Evolutionary conservation across 35 echinoderm and acorn worm genomes (phyloP).

Genomic region (Chiridota heheva): DNA sequence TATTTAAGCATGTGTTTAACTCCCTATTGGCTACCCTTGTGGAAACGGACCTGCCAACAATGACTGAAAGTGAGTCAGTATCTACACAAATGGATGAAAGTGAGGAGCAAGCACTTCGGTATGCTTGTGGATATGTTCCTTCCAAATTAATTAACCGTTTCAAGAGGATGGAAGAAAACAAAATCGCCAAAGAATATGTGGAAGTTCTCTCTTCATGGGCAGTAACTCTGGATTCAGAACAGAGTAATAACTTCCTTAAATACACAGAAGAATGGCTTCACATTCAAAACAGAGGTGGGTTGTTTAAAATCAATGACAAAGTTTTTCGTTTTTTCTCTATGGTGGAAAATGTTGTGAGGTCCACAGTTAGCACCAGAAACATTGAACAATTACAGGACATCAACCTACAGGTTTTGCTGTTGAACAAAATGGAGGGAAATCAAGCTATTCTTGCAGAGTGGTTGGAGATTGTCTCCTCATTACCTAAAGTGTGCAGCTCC

Average conservation of each 20-base stretch:
- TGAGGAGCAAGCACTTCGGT: conserved; percentile 15
- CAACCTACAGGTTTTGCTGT: too few species aligned
- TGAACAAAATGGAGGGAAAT: too few species aligned
- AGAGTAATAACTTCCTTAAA: background rate
- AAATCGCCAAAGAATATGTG: background rate
- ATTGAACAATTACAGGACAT: too few species aligned
- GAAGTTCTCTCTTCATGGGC: conserved; percentile 1
- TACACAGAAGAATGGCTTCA: background rate
- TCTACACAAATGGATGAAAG: background rate
- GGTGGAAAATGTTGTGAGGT: background rate
- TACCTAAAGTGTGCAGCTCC: too few species aligned
- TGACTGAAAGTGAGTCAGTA: background rate
- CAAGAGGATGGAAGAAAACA: background rate
- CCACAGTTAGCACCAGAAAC: too few species aligned
- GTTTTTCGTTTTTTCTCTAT: background rate
- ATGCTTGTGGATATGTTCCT: conserved; percentile 7
- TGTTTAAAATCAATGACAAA: background rate
- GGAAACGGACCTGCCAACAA: conserved; percentile 11
- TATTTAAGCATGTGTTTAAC: background rate
- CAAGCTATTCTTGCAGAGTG: too few species aligned
- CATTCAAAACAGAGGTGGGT: background rate
- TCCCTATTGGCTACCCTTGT: background rate
- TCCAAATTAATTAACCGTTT: background rate
- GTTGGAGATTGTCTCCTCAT: too few species aligned
- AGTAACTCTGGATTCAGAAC: background rate